Evolutionary conservation across 2,113 vertebrate genomes (phyloP), one percentile per base, ranked within the genome.

Genomic region (Pygoscelis adeliae): DNA sequence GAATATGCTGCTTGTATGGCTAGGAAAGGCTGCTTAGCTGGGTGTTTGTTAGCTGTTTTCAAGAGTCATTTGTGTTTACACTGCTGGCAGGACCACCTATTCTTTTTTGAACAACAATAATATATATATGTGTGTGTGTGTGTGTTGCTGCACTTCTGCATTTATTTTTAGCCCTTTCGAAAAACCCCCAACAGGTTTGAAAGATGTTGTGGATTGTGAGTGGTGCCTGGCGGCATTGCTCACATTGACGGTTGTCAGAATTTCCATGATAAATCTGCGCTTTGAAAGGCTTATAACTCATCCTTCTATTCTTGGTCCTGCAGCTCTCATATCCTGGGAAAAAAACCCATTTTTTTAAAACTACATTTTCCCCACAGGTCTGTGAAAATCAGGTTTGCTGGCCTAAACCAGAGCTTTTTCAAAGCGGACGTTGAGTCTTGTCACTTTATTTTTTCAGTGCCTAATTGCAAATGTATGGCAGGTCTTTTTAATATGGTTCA

Each of bases 81-180:
- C 16, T 87, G 65, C 66, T 93, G 32, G 63, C 76, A 85, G n/a
- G 70, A 83, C 62, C 90, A 96, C 92, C 95, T 97, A 94, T 89
- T 98, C 56, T 73, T 87, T 71, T 84, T 76, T 83, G 44, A 96
- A 90, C 76, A 96, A 73, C 97, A 69, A 73, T 69, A 69, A 25
- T 70, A 62, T 89, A 27, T 89, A 3, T 84, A 2, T 69, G 13
- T 72, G 50, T 83, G 19, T 92, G 15, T 95, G 4, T 95, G 1
- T 95, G 6, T 93, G 83, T 88, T 94, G 93, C 89, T 83, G 80
- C 69, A 91, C 92, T 94, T 97, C 86, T 90, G 49, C 46, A 27
- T 92, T 93, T 98, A 97, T 97, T 98, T 98, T 98, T 93, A 97
- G 95, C n/a, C 58, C 65, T 49, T 95, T 88, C 42, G 82, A 73